Percentiles rank a stretch among this genome's conserved stretches.
These are phyloP conservation scores for Leptobrachium ailaonicum DNA, from an alignment of 2,113 vertebrate species.

Conservation along the genomic window DNA sequence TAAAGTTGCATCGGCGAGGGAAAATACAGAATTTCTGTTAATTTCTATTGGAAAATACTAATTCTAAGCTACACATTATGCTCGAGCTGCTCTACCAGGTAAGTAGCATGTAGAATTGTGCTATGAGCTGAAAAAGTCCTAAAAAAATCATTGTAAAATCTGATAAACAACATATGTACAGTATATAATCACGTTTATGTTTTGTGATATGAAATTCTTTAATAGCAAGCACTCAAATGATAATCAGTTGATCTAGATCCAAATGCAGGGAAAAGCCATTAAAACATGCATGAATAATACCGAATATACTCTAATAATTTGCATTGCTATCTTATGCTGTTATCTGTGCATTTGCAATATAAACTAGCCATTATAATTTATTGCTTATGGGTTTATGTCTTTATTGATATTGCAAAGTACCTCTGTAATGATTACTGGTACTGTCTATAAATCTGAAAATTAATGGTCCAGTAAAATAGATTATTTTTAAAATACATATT, in stretches of 20 bases:
- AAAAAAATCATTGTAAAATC: no score
- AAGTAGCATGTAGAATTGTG: no score
- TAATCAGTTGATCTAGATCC: neutral
- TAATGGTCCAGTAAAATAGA: constrained; percentile 42
- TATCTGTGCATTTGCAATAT: neutral
- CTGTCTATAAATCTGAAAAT: constrained; percentile 36
- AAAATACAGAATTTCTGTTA: no score
- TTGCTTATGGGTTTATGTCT: constrained; percentile 11
- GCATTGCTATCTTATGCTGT: neutral
- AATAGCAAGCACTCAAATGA: no score
- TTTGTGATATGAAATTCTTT: no score
- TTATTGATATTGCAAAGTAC: constrained; percentile 40
- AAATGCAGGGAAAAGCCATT: neutral
- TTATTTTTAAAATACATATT: constrained; percentile 48
- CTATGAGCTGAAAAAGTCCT: no score
- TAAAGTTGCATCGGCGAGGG: no score
- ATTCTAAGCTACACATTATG: no score
- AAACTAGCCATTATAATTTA: neutral
- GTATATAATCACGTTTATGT: no score
- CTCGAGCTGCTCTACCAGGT: no score
- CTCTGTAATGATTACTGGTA: constrained; percentile 39
- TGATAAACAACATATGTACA: no score
- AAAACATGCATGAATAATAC: neutral
- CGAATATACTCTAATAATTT: neutral
- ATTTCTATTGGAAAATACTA: no score